Conservation (phyloP, 2,113 vertebrate species). For the sheep (Ovis aries) region ARS-UI_Ramb_v3.0 NC_056061.1:73167001-73167500, state of each 20-base stretch:
- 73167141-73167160: background rate
- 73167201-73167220: background rate
- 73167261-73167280: background rate
- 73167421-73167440: background rate
- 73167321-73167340: background rate
- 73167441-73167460: background rate
- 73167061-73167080: background rate
- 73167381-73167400: background rate
- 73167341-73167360: background rate
- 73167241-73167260: background rate
- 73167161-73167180: background rate
- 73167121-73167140: background rate
- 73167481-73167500: background rate
- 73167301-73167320: background rate
- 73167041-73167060: background rate
- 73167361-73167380: background rate
- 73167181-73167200: background rate
- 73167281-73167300: background rate
- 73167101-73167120: background rate
- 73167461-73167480: background rate
- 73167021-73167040: slow-evolving; percentile 27
- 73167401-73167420: background rate
- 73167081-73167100: background rate
- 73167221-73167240: background rate
- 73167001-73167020: background rate